Evolutionary conservation across 2,797 vertebrate genomes (phyloP).

Genomic region (Neostethus bicornis): DNA sequence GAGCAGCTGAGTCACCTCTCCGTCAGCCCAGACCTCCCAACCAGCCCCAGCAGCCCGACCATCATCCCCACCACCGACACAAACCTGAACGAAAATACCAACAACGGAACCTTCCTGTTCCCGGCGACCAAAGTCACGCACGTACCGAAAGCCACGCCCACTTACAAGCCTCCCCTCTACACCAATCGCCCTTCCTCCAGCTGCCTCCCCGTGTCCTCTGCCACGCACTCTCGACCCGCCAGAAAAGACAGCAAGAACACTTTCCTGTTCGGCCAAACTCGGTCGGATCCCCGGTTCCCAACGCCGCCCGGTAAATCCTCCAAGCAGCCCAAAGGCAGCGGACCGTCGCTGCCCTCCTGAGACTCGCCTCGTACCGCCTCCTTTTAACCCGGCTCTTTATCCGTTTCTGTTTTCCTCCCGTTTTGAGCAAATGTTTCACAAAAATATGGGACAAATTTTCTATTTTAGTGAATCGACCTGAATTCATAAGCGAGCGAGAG

Average conservation of each 20-base stretch:
- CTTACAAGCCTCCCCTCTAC: conserved; percentile 48
- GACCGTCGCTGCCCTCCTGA: conserved; percentile 68
- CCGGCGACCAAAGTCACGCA: conserved; percentile 53
- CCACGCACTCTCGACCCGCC: conserved; percentile 25
- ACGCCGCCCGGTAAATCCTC: conserved; percentile 53
- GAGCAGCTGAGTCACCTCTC: conserved; percentile 68
- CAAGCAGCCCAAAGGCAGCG: conserved; percentile 76
- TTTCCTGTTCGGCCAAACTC: conserved; percentile 77
- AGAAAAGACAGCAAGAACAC: conserved; percentile 78
- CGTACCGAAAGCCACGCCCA: conserved; percentile 23
- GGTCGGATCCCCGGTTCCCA: conserved; percentile 56
- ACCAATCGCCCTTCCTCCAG: conserved; percentile 58
- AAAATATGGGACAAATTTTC: no score
- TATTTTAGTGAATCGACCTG: no score
- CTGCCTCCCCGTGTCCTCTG: conserved; percentile 13
- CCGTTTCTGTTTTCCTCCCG: no score
- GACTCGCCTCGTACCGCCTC: conserved; percentile 7
- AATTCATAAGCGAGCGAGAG: no score
- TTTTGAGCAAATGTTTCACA: no score
- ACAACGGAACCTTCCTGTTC: conserved; percentile 82
- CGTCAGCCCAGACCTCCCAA: no score
- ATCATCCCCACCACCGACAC: conserved; percentile 56
- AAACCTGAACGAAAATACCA: conserved; percentile 82
- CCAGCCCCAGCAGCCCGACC: conserved; percentile 38
- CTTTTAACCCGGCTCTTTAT: no score